A percentile compares a stretch with the other conserved stretches of the same genome.
Conservation (phyloP, 2,888 invertebrate genomes). For the Bellardia pandia region DNA sequence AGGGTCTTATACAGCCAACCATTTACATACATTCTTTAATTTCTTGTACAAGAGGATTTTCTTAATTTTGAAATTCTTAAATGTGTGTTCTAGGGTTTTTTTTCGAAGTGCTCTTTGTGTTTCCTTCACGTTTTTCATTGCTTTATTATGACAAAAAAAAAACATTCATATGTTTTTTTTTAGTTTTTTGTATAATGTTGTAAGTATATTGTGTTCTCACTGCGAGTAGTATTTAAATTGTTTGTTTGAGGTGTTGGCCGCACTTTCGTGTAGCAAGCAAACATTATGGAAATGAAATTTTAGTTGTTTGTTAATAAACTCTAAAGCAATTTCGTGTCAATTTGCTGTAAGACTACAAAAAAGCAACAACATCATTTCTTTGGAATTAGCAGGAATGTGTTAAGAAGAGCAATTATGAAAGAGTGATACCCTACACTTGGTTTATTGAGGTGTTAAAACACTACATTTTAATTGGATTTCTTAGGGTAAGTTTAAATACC, state of each 20-base stretch:
- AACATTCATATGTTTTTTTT: not conserved
- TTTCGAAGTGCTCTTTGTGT: slow-evolving; percentile 9
- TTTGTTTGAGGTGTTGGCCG: slow-evolving; percentile 52
- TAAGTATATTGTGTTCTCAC: slow-evolving; percentile 31
- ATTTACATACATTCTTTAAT: slow-evolving; percentile 16
- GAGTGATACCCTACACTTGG: not conserved
- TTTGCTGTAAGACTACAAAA: slow-evolving; percentile 55
- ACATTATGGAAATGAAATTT: slow-evolving; percentile 62
- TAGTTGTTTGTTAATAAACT: slow-evolving; percentile 58
- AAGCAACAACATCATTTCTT: slow-evolving; percentile 27
- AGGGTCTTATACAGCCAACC: not conserved
- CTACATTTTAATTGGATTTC: not conserved
- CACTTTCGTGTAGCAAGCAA: slow-evolving; percentile 47
- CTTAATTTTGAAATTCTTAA: slow-evolving; percentile 35
- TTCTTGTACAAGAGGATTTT: slow-evolving; percentile 51
- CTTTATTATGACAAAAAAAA: slow-evolving; percentile 28
- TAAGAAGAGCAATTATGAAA: slow-evolving; percentile 15
- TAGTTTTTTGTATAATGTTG: not conserved
- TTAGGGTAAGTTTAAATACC: too few species aligned
- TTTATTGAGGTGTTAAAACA: slow-evolving; percentile 1
- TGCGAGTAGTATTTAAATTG: slow-evolving; percentile 51
- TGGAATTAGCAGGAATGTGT: slow-evolving; percentile 48
- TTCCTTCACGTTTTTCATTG: slow-evolving; percentile 47
- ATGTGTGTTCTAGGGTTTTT: slow-evolving; percentile 8
- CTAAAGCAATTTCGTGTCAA: slow-evolving; percentile 65